Evolutionary conservation across 2,113 vertebrate genomes (phyloP), one percentile per base, ranked within the genome.

Genomic region (Cyprinodon tularosa): DNA sequence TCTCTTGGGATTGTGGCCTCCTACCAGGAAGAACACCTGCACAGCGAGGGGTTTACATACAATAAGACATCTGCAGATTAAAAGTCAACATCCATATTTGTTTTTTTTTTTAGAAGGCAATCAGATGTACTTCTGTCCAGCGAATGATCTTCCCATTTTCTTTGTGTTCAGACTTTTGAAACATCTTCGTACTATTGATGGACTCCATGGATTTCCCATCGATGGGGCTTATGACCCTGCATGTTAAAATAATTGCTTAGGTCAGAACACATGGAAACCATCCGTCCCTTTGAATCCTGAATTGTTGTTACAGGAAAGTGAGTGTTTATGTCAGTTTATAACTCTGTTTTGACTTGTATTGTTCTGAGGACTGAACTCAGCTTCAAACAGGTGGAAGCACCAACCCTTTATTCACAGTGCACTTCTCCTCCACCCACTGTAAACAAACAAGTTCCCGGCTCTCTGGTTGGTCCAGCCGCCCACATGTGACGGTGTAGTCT

Each of bases 131-230:
- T 95, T 99, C 98, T 68, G 97, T 99, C 98, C 98, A 99, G 67
- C 96, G 96, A 83, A 99, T 98, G 88, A 98, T 96, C 90, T 99
- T 99, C 29, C 98, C 98, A 2, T 96, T 99, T 47, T 97, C 96
- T 95, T 98, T 98, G 92, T 98, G 98, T 88, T 99, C 98, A 0
- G 97, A 97, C 78, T 97, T 96, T 57, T 99, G 98, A 82, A 98
- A 98, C 92, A 99, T 97, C 94, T 99, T 99, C 66, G 93, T 94
- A 1, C 97, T 99, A 76, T 93, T 96, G 85, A 99, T 94, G 1
- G 97, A 98, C 86, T 99, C 98, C 98, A 99, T 97, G 22, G 96
- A 96, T 90, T 97, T 98, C 40, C 97, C 97, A 89, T 99, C 98
- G 29, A 99, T 98, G 44, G 98, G 97, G 83, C 98, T 99, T 70